Base-by-base conservation (phyloP, 2,113 vertebrate species). In the Mellivora capensis region DNA sequence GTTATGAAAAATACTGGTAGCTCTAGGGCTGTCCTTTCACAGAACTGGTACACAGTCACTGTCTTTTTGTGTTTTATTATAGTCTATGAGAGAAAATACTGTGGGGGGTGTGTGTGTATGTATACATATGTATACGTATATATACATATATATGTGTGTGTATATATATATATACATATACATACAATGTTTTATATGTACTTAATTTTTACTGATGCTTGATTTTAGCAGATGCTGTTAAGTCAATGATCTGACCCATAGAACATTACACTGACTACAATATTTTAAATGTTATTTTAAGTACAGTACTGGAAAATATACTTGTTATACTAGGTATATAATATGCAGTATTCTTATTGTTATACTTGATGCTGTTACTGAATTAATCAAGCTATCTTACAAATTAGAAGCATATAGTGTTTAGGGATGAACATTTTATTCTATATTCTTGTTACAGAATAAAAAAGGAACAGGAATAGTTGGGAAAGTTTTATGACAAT, bases 121-220 rank as follows among this genome's bases (percentile, higher is more conserved):
- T 52, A 2, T 52, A 23, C 23, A 23, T 21, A 7, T 57, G 8
- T 21, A 17, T 23, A 57, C 21, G 6, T 54, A 54, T 47, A 52
- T 52, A 52, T 17, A 52, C 18, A 57, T 57, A 25, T 59, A 23
- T 57, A 8, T 2, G 20, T 57, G 23, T 57, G 7, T 57, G 3
- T 23, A 21, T 23, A 1, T 27, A 61, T 23, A 57, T 8, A 23
- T 8, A 57, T 20, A 74, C n/a, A n/a, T n/a, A n/a, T n/a, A 49
- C 3, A 49, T 13, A 52, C 49, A 52, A 3, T 44, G 21, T 80
- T 81, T 85, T 52, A 69, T 71, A 39, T 86, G 14, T 76, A 90
- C 57, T 91, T 87, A 84, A 82, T 44, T 88, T 96, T 94, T 97
- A 96, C 37, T 96, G 23, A 91, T 27, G 15, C 87, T 81, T 97